phyloP scores from a whole-genome alignment of 1,140 invertebrate species.

The Eciton burchellii region DNA sequence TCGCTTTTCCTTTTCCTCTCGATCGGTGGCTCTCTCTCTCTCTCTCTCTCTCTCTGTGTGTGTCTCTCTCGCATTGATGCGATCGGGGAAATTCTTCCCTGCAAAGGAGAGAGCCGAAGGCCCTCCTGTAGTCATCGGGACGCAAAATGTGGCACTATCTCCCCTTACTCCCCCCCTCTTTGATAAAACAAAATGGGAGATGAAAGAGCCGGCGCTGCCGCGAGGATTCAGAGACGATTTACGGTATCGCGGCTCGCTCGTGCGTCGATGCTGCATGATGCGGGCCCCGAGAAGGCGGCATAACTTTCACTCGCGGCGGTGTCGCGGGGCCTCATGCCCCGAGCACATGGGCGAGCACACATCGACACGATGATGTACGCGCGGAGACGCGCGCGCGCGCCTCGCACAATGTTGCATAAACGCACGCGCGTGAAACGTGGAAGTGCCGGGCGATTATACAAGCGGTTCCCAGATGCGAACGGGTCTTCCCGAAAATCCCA shows the following conservation, averaged over 20 bases:
- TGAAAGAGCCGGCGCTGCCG: too few relatives aligned
- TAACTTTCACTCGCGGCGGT: constrained; percentile 74
- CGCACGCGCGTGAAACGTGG: constrained; percentile 68
- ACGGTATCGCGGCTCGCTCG: constrained; percentile 69
- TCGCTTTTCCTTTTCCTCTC: constrained; percentile 14
- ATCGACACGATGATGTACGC: not conserved
- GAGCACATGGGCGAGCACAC: constrained; percentile 7
- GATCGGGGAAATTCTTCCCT: not conserved
- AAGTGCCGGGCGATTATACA: constrained; percentile 65
- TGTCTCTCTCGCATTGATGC: not conserved
- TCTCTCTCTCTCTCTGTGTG: constrained; percentile 30
- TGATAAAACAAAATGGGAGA: too few relatives aligned
- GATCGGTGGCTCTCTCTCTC: constrained; percentile 16
- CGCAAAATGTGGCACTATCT: too few relatives aligned
- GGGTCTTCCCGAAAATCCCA: constrained; percentile 49
- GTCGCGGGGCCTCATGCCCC: constrained; percentile 61
- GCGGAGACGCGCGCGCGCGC: not conserved
- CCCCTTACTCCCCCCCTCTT: constrained; percentile 11
- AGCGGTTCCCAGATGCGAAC: constrained; percentile 53
- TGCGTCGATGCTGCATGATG: constrained; percentile 43
- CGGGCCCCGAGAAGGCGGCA: constrained; percentile 37
- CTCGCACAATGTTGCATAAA: constrained; percentile 65
- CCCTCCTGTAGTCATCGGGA: too few relatives aligned
- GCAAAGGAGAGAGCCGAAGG: not conserved
- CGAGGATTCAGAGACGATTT: constrained; percentile 52